A percentile compares a stretch with the other conserved stretches of the same genome.
phyloP scores from a whole-genome alignment of 2,888 invertebrate species.

The Drosophila pseudotakahashii region DNA sequence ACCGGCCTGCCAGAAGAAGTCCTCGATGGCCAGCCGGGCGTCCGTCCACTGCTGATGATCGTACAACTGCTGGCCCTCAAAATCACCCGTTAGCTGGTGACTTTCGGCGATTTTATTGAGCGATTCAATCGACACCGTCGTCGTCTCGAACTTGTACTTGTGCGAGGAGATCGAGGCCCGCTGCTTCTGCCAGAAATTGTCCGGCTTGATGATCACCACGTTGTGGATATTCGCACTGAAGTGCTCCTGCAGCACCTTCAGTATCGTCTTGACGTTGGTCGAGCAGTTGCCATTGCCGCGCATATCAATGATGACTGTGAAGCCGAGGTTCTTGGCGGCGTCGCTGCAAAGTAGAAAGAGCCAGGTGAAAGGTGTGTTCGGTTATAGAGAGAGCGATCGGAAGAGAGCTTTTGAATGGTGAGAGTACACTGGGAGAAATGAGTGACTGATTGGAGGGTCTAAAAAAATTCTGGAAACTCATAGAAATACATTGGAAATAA shows the following conservation, averaged over 20 bases:
- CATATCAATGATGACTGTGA: conserved; percentile 99
- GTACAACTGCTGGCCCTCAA: conserved; percentile 96
- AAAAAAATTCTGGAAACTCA: background rate
- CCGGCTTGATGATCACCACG: conserved; percentile 98
- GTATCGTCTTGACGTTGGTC: conserved; percentile 97
- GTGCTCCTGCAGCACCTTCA: conserved; percentile 98
- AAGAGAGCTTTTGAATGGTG: conserved; percentile 3
- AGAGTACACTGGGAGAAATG: conserved; percentile 12
- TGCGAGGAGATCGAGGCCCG: conserved; percentile 98
- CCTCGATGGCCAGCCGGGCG: conserved; percentile 95
- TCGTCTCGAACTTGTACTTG: conserved; percentile 99
- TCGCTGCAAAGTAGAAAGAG: conserved; percentile 71
- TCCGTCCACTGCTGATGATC: conserved; percentile 99
- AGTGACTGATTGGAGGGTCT: background rate
- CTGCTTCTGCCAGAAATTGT: conserved; percentile 99
- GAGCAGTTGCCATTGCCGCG: conserved; percentile 92
- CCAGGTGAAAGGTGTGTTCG: conserved; percentile 62
- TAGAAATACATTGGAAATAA: too few species aligned
- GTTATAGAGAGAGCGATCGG: conserved; percentile 21
- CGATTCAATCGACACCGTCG: conserved; percentile 97
- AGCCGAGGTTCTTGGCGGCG: conserved; percentile 89
- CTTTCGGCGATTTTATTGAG: conserved; percentile 96
- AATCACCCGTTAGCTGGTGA: conserved; percentile 95
- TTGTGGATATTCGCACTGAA: conserved; percentile 96
- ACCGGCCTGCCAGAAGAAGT: conserved; percentile 97